A percentile compares a stretch with the other conserved stretches of the same genome.
phyloP scores from a whole-genome alignment of 2,113 vertebrate species.

The Phocoena sinus region DNA sequence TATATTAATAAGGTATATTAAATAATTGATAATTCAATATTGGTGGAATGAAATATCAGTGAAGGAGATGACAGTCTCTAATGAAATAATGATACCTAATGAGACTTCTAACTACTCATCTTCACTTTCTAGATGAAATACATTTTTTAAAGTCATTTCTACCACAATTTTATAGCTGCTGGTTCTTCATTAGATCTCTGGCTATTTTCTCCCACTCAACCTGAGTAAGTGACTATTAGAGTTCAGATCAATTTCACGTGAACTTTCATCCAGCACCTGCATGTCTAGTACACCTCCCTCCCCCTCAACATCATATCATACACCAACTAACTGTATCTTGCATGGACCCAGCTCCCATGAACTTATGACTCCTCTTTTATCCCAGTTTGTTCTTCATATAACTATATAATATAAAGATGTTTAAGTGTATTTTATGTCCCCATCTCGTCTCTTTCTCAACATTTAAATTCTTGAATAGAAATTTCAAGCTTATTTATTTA shows the following conservation, averaged over 20 bases:
- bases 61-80: constrained; percentile 40
- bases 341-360: neutral
- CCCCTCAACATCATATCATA: too few relatives aligned
- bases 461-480: neutral
- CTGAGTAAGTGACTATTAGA: neutral
- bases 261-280: neutral
- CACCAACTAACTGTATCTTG: neutral
- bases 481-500: neutral
- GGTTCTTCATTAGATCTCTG: constrained; percentile 5
- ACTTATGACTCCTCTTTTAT: neutral
- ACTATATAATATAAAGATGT: neutral
- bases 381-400: neutral
- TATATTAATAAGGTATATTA: constrained; percentile 46
- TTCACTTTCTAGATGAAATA: constrained; percentile 31
- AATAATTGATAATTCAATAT: constrained; percentile 69
- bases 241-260: neutral
- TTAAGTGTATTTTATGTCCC: neutral
- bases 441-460: neutral
- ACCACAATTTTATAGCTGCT: neutral
- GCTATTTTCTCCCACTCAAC: neutral
- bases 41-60: constrained; percentile 47
- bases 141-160: neutral
- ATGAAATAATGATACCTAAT: constrained; percentile 61
- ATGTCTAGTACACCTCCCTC: neutral
- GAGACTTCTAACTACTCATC: constrained; percentile 45